Evolutionary conservation across 2,888 invertebrate genomes (phyloP).

Genomic region (Volucella zonaria): DNA sequence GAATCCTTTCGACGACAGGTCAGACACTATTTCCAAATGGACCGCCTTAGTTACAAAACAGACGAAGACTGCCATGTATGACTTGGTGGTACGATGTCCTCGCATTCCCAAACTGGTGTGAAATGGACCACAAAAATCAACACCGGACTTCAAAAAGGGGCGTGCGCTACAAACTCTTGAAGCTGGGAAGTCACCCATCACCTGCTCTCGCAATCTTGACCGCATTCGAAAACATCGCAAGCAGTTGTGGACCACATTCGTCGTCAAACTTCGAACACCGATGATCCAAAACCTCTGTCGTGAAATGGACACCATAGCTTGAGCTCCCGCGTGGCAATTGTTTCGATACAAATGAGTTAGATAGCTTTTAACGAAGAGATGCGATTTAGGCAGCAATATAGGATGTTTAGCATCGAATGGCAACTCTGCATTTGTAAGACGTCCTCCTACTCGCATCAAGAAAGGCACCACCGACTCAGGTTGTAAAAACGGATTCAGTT

Average conservation of each 20-base stretch:
- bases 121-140: constrained; percentile 49
- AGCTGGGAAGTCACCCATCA: constrained; percentile 61
- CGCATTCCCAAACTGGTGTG: background rate
- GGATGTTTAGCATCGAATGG: constrained; percentile 75
- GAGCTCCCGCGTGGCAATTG: constrained; percentile 50
- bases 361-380: constrained; percentile 43
- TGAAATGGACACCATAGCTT: constrained; percentile 49
- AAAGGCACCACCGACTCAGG: constrained; percentile 3
- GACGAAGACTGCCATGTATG: constrained; percentile 51
- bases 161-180: no score
- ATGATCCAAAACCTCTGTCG: constrained; percentile 63
- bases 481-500: no score
- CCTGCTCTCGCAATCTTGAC: constrained; percentile 48
- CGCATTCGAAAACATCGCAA: constrained; percentile 60
- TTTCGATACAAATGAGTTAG: constrained; percentile 30
- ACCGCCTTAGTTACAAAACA: constrained; percentile 56
- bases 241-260: constrained; percentile 38
- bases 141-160: no score
- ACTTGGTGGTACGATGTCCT: constrained; percentile 32
- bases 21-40: constrained; percentile 67
- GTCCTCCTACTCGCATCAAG: constrained; percentile 76
- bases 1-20: constrained; percentile 59
- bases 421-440: constrained; percentile 73
- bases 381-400: constrained; percentile 75
- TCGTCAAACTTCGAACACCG: constrained; percentile 49